Percentiles rank a stretch among this genome's conserved stretches.
Evolutionary conservation across 1,140 invertebrate genomes (phyloP).

Genomic region (Ephestia elutella): DNA sequence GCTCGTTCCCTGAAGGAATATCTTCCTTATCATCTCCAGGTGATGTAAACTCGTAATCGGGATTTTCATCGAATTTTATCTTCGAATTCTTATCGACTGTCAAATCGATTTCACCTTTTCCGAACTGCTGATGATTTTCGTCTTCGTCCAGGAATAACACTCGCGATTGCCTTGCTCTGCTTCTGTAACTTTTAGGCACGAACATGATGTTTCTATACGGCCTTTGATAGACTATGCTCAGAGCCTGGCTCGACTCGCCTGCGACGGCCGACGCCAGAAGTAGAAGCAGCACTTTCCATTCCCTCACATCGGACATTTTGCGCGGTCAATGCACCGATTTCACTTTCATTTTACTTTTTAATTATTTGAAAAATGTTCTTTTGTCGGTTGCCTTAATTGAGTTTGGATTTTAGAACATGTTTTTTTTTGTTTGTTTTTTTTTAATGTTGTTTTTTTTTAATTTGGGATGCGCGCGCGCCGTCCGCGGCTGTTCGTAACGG

Average conservation of each 20-base stretch:
- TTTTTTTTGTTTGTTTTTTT: constrained; percentile 21
- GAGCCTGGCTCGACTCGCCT: constrained; percentile 51
- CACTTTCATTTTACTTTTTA: constrained; percentile 63
- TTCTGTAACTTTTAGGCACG: constrained; percentile 45
- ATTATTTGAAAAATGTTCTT: constrained; percentile 14
- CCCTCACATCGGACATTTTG: constrained; percentile 67
- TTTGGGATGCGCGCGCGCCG: background rate
- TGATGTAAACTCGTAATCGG: constrained; percentile 61
- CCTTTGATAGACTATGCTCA: constrained; percentile 50
- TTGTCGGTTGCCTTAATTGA: constrained; percentile 2
- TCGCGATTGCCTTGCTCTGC: constrained; percentile 36
- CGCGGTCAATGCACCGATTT: constrained; percentile 59
- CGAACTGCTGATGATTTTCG: constrained; percentile 42
- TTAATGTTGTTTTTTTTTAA: constrained; percentile 31
- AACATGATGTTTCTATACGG: constrained; percentile 55
- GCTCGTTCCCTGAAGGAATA: constrained; percentile 44
- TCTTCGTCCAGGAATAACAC: constrained; percentile 58
- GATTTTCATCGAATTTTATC: constrained; percentile 56
- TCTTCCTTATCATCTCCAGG: constrained; percentile 33
- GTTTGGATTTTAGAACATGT: constrained; percentile 21
- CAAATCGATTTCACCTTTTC: constrained; percentile 58
- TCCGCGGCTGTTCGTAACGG: background rate
- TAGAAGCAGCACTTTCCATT: constrained; percentile 67
- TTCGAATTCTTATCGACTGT: constrained; percentile 44
- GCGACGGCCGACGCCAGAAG: constrained; percentile 49